phyloP scores from a whole-genome alignment of 2,797 vertebrate genomes.

The Pteronotus mesoamericanus region DNA sequence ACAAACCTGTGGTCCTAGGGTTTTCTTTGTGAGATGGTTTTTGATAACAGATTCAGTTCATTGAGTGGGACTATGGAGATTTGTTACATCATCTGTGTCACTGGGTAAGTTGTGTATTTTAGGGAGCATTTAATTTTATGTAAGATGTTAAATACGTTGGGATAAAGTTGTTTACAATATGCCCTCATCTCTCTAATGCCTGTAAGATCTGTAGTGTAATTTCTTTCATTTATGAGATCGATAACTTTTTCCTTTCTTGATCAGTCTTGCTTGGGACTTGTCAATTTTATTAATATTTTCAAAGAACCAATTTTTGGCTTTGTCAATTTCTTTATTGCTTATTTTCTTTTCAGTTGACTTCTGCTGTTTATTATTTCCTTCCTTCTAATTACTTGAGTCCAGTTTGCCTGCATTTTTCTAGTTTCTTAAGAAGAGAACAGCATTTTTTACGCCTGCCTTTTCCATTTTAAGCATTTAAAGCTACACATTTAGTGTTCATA shows the following conservation, averaged over 20 bases:
- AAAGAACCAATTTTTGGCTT: neutral
- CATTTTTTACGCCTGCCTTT: neutral
- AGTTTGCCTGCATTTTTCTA: neutral
- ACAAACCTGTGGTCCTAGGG: neutral
- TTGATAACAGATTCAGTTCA: neutral
- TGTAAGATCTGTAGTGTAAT: neutral
- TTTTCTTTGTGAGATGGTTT: conserved; percentile 20
- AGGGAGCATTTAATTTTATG: neutral
- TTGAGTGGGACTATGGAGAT: neutral
- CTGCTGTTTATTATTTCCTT: neutral
- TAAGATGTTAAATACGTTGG: neutral
- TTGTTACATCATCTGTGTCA: neutral
- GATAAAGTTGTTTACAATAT: neutral
- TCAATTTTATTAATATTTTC: neutral
- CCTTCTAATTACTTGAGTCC: neutral
- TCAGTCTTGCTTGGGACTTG: neutral
- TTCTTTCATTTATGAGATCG: neutral
- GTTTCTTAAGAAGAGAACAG: neutral
- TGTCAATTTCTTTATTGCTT: neutral
- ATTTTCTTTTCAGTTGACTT: neutral
- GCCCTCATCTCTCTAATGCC: neutral
- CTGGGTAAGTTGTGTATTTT: neutral
- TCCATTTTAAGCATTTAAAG: neutral
- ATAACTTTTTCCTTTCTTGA: neutral
- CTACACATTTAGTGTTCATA: neutral